A percentile compares a stretch with the other conserved stretches of the same genome.
These are phyloP conservation scores for Sciaenops ocellatus DNA, from an alignment of 2,797 vertebrate genomes.

Conservation along the genomic window DNA sequence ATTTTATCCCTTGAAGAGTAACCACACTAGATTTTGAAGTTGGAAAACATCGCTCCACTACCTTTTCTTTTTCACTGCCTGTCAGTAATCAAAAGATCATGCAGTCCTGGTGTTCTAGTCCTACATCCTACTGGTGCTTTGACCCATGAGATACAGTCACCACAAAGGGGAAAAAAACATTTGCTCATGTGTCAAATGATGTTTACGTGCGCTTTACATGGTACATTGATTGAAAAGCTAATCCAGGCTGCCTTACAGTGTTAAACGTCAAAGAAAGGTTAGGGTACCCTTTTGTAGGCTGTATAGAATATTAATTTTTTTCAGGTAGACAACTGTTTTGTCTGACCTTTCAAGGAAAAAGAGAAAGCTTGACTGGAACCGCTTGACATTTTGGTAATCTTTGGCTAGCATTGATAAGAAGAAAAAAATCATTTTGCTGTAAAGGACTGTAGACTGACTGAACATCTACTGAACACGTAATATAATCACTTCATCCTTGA, in stretches of 20 bases:
- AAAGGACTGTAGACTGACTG: constrained; percentile 66
- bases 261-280: constrained; percentile 83
- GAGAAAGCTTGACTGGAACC: constrained; percentile 83
- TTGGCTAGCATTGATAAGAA: constrained; percentile 84
- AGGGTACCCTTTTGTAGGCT: constrained; percentile 83
- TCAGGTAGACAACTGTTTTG: constrained; percentile 81
- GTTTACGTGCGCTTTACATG: constrained; percentile 75
- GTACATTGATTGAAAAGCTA: constrained; percentile 77
- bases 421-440: constrained; percentile 69
- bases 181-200: constrained; percentile 58
- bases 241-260: constrained; percentile 65
- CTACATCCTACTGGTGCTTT: not conserved
- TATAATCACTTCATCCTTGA: constrained; percentile 64
- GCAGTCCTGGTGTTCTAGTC: not conserved
- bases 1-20: not conserved
- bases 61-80: constrained; percentile 8
- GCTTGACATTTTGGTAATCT: constrained; percentile 89
- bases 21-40: not conserved
- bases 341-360: constrained; percentile 87
- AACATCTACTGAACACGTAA: constrained; percentile 61
- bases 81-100: constrained; percentile 7
- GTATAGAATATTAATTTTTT: constrained; percentile 83
- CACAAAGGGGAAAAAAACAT: constrained; percentile 14
- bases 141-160: constrained; percentile 21
- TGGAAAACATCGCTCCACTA: not conserved